Evolutionary conservation across 1,140 invertebrate genomes (phyloP).

Genomic region (Cardiocondyla obscurior): DNA sequence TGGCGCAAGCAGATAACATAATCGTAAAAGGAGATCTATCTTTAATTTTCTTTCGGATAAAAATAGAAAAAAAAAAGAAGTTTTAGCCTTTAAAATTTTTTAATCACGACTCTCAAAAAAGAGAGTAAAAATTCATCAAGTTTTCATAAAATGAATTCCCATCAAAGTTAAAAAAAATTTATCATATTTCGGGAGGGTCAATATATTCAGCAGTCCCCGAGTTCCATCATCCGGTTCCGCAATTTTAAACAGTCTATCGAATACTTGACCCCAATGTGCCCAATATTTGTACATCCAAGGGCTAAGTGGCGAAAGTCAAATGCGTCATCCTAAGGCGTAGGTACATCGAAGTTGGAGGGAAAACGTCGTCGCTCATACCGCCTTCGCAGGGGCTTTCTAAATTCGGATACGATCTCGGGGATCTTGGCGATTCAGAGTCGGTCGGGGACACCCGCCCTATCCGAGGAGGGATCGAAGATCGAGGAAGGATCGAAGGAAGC

Average conservation of each 20-base stretch:
- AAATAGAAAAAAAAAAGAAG: background rate
- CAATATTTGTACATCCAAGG: conserved; percentile 8
- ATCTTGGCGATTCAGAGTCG: conserved; percentile 34
- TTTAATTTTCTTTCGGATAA: background rate
- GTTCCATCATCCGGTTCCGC: background rate
- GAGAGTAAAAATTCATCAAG: background rate
- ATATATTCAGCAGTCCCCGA: conserved; percentile 5
- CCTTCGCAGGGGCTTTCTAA: conserved; percentile 40
- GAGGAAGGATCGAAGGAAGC: background rate
- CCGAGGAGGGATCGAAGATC: conserved; percentile 51
- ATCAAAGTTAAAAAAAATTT: conserved; percentile 32
- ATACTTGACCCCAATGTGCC: background rate
- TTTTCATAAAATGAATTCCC: background rate
- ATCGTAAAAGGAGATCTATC: background rate
- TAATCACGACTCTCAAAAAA: background rate
- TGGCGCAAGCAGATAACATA: background rate
- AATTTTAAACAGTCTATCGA: conserved; percentile 38
- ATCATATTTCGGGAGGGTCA: background rate
- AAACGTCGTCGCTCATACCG: background rate
- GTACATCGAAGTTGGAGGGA: background rate
- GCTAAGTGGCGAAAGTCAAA: background rate
- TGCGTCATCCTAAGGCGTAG: background rate
- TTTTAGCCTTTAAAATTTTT: background rate
- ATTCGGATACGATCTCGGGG: conserved; percentile 65
- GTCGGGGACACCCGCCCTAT: conserved; percentile 40